Percentiles rank a stretch among this genome's conserved stretches.
Conservation (phyloP, 2,797 vertebrate species). For the Galagoides demidoff region DNA sequence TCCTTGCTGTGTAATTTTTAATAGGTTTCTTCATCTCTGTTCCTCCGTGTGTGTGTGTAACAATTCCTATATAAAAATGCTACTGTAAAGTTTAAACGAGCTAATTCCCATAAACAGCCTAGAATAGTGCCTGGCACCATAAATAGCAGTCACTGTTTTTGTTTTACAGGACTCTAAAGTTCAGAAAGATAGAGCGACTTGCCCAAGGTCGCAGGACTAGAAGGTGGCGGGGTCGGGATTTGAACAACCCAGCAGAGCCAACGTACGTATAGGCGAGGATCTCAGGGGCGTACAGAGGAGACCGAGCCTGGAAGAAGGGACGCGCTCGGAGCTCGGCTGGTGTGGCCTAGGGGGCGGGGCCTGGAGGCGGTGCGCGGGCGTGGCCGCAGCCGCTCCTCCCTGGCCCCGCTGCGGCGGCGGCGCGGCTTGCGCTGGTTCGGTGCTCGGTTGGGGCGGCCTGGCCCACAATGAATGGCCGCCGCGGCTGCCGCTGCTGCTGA, state of each 20-base stretch:
- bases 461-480: slow-evolving; percentile 94
- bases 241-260: neutral
- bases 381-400: slow-evolving; percentile 46
- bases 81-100: neutral
- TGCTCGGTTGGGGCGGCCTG: slow-evolving; percentile 87
- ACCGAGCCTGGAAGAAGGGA: neutral
- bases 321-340: slow-evolving; percentile 77
- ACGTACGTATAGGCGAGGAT: neutral
- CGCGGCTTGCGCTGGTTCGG: slow-evolving; percentile 87
- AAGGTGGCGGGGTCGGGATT: neutral
- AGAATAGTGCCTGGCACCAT: neutral
- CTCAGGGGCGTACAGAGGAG: neutral
- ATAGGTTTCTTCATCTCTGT: neutral
- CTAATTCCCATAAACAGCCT: neutral
- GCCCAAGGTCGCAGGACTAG: neutral
- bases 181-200: slow-evolving; percentile 1
- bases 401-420: slow-evolving; percentile 49
- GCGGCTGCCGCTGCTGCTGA: slow-evolving; percentile 87
- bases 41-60: neutral
- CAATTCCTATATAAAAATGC: neutral
- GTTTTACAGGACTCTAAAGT: slow-evolving; percentile 55
- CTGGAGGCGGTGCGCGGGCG: slow-evolving; percentile 28
- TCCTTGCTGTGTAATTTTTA: slow-evolving; percentile 8
- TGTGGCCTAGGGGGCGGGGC: slow-evolving; percentile 67
- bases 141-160: slow-evolving; percentile 1